Evolutionary conservation across 2,797 vertebrate species (phyloP), one percentile per base, ranked within the genome.

Genomic region (Pelodytes ibericus): DNA sequence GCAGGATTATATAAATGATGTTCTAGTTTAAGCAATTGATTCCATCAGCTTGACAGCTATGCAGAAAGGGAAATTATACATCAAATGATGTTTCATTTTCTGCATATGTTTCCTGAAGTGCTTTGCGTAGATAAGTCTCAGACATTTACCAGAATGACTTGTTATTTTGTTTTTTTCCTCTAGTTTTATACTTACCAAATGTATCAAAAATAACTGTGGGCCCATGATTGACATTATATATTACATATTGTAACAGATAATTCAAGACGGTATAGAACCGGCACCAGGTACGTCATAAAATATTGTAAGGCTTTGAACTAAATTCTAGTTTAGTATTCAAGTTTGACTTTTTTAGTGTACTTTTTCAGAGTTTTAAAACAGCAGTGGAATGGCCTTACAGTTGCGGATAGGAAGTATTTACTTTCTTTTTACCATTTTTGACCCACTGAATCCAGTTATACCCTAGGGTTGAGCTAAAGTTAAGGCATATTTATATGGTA

Each of bases 31-130:
- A n/a, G n/a, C n/a, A n/a, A n/a, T n/a, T 67, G n/a, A 27, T 51
- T 67, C 29, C 47, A 29, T 20, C 16, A 74, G 5, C 20, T 47
- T 67, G 18, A 69, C 58, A 61, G 58, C n/a, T 22, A 16, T 30
- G 57, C 8, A 59, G 24, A 49, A 49, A 59, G 4, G 57, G 57
- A 49, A 61, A 71, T 29, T 53, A 70, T 56, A 39, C n/a, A 39
- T 15, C 44, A 39, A 26, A 62, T 24, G 22, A 33, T 33, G 9
- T 15, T 49, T 71, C 22, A 3, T 25, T 74, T 67, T 74, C 18
- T 9, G 18, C 18, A 41, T 66, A 7, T 67, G 51, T 60, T 68
- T 75, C 57, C 73, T 68, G 73, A 9, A 49, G 27, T 75, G 73
- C 25, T 30, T 53, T 49, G 25, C 56, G 31, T 11, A 68, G 72